Conservation (phyloP, 1,140 invertebrate species). For the Cylas formicarius region DNA sequence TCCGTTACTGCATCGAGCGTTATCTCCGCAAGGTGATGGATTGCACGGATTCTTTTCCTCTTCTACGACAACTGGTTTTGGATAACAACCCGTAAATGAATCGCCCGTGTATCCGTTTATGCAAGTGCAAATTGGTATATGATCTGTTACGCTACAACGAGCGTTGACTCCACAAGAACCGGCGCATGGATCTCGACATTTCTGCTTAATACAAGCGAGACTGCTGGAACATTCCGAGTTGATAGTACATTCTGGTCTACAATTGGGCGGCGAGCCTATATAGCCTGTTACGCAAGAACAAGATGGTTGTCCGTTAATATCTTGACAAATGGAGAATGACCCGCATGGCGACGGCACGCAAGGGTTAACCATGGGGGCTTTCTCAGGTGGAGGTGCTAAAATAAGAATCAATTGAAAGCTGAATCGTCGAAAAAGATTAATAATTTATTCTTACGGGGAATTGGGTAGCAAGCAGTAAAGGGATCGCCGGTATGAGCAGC, state of each 20-base stretch:
- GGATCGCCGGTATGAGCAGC: slow-evolving; percentile 62
- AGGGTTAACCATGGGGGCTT: slow-evolving; percentile 44
- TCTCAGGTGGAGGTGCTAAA: slow-evolving; percentile 29
- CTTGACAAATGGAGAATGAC: slow-evolving; percentile 59
- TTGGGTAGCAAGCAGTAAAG: slow-evolving; percentile 53
- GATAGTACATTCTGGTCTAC: slow-evolving; percentile 60
- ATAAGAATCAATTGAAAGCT: neutral
- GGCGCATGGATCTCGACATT: slow-evolving; percentile 57
- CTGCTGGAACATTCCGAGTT: slow-evolving; percentile 57
- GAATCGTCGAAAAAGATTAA: neutral
- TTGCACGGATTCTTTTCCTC: slow-evolving; percentile 49
- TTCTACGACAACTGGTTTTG: slow-evolving; percentile 32
- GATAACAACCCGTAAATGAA: slow-evolving; percentile 36
- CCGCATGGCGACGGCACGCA: slow-evolving; percentile 75
- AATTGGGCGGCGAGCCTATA: slow-evolving; percentile 60
- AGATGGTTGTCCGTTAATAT: slow-evolving; percentile 51
- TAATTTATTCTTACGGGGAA: slow-evolving; percentile 43
- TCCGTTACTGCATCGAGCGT: slow-evolving; percentile 54
- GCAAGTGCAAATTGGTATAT: slow-evolving; percentile 63
- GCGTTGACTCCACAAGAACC: slow-evolving; percentile 66
- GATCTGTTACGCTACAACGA: slow-evolving; percentile 61
- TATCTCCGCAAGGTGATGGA: slow-evolving; percentile 61
- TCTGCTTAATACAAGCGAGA: slow-evolving; percentile 54
- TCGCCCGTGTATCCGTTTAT: slow-evolving; percentile 60
- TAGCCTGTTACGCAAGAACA: slow-evolving; percentile 53